These are phyloP conservation scores for Prionace glauca DNA, from an alignment of 2,797 vertebrate genomes.

Conservation along the genomic window DNA sequence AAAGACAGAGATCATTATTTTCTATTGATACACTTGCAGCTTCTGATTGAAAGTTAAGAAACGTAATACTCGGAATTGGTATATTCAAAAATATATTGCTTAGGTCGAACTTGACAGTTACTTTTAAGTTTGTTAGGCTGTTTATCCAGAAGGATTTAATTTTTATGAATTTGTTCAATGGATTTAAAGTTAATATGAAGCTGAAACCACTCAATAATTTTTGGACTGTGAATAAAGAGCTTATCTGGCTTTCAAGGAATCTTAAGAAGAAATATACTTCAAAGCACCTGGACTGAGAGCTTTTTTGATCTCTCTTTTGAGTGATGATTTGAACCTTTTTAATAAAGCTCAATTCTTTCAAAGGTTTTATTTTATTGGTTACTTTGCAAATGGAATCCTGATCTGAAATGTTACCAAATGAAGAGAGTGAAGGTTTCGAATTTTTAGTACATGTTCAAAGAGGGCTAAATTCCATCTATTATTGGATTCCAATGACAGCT, in stretches of 20 bases:
- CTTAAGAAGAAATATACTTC: slow-evolving; percentile 33
- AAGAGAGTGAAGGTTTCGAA: not conserved
- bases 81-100: slow-evolving; percentile 22
- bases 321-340: not conserved
- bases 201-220: slow-evolving; percentile 32
- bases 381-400: slow-evolving; percentile 20
- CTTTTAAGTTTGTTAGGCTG: slow-evolving; percentile 37
- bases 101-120: slow-evolving; percentile 11
- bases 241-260: slow-evolving; percentile 28
- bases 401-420: not conserved
- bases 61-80: slow-evolving; percentile 2
- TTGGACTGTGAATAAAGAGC: slow-evolving; percentile 35
- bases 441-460: not conserved
- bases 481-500: not conserved
- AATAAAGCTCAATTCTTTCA: slow-evolving; percentile 35
- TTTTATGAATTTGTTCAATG: slow-evolving; percentile 36
- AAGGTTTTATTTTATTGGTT: slow-evolving; percentile 19
- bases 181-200: slow-evolving; percentile 35
- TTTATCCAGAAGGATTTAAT: slow-evolving; percentile 36
- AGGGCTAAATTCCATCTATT: not conserved
- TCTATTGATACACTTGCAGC: slow-evolving; percentile 18
- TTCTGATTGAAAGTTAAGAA: slow-evolving; percentile 6
- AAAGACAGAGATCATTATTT: slow-evolving; percentile 35
- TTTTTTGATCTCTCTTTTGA: slow-evolving; percentile 27
- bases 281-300: slow-evolving; percentile 35